Percentiles rank a stretch among this genome's conserved stretches.
Evolutionary conservation across 2,113 vertebrate genomes (phyloP).

Genomic region (Thalassarche chlororhynchos): DNA sequence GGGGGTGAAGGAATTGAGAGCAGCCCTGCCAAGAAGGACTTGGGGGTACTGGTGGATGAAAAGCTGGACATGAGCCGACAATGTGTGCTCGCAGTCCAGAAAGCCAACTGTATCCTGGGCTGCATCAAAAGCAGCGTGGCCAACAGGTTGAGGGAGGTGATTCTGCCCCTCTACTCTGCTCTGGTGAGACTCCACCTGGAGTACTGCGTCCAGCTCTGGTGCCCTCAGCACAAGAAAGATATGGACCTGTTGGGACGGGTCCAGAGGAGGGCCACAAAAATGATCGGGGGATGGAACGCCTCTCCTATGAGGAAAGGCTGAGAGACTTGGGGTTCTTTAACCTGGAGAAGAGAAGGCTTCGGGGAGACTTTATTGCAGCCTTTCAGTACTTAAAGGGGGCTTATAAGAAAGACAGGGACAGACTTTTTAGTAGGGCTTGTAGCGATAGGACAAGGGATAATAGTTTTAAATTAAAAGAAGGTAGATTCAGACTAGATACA

Average conservation of each 20-base stretch:
- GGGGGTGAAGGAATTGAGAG: neutral
- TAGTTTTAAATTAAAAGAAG: neutral
- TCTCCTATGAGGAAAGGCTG: neutral
- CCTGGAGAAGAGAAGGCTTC: neutral
- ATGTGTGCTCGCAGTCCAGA: neutral
- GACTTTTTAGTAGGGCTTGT: neutral
- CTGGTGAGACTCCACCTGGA: neutral
- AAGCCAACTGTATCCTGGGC: neutral
- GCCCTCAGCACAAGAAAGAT: neutral
- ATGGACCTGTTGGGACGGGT: rapidly evolving
- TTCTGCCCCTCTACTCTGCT: neutral
- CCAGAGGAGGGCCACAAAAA: neutral
- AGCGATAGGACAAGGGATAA: neutral
- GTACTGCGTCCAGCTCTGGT: neutral
- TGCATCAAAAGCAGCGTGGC: neutral
- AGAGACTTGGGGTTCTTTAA: neutral
- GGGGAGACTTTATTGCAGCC: rapidly evolving
- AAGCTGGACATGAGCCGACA: neutral
- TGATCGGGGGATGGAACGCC: rapidly evolving
- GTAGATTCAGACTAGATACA: neutral
- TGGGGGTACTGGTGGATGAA: neutral
- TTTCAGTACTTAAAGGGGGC: neutral
- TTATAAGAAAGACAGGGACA: neutral
- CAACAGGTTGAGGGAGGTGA: rapidly evolving
- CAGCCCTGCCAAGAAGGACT: neutral